These are phyloP conservation scores for Abrostola tripartita DNA, from an alignment of 2,888 invertebrate species.

Conservation along the genomic window DNA sequence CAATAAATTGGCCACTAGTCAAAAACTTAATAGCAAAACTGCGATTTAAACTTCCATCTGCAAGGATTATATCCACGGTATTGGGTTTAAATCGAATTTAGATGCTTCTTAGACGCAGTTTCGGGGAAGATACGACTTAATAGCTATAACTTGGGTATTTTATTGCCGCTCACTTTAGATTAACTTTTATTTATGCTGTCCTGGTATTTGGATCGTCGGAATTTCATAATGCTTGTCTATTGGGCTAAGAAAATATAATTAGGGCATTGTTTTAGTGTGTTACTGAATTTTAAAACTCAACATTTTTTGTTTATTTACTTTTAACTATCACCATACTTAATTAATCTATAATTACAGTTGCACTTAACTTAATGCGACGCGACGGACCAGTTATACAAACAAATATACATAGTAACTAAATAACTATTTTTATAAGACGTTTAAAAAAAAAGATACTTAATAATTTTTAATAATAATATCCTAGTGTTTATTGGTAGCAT, in stretches of 20 bases:
- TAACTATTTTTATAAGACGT: no score
- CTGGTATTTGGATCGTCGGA: conserved; percentile 42
- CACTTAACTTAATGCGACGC: no score
- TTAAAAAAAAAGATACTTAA: no score
- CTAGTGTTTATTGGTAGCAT: no score
- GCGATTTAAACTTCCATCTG: conserved; percentile 64
- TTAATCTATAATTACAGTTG: no score
- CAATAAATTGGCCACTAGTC: conserved; percentile 66
- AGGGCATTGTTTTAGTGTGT: not conserved
- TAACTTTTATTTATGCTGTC: conserved; percentile 56
- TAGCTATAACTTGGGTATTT: conserved; percentile 61
- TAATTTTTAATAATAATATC: no score
- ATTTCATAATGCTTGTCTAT: conserved; percentile 23
- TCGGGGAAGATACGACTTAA: conserved; percentile 57
- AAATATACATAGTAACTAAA: no score
- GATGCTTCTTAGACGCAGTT: conserved; percentile 64
- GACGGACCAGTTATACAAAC: no score
- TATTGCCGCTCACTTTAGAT: conserved; percentile 54
- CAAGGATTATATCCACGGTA: conserved; percentile 63
- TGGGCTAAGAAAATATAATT: not conserved
- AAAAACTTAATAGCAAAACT: conserved; percentile 65
- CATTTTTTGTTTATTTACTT: no score
- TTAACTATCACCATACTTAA: no score
- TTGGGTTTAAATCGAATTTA: conserved; percentile 67
- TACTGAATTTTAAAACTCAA: no score